These are phyloP conservation scores for Phengaris arion DNA, from an alignment of 2,888 invertebrate genomes.

Conservation along the genomic window DNA sequence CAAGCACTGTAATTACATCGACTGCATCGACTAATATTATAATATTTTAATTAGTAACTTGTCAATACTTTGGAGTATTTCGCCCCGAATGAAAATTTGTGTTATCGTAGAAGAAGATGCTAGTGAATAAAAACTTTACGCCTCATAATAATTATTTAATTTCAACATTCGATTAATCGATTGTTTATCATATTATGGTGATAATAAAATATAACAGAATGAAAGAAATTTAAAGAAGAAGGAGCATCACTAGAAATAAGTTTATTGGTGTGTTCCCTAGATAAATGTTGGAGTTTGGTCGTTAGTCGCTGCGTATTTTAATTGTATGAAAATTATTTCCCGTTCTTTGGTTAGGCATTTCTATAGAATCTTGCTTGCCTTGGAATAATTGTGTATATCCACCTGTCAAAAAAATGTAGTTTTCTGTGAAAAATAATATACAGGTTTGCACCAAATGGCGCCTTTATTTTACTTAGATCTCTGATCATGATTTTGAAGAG, in stretches of 20 bases:
- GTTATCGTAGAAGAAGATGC: no score
- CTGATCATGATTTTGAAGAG: neutral
- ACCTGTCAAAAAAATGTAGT: no score
- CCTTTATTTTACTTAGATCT: no score
- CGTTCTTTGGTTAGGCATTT: neutral
- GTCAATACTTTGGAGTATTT: no score
- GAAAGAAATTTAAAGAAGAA: neutral
- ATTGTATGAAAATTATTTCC: neutral
- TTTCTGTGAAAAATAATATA: neutral
- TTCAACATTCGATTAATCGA: neutral
- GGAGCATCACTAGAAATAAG: conserved; percentile 8
- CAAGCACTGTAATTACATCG: no score
- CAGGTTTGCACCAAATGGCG: neutral
- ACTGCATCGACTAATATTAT: no score
- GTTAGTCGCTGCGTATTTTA: neutral
- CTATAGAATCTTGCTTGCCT: neutral
- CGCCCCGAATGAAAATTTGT: no score
- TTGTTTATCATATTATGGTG: neutral
- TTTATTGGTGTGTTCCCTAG: conserved; percentile 11
- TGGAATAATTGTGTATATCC: neutral
- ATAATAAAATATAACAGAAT: neutral
- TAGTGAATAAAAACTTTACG: no score
- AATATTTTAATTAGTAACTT: no score
- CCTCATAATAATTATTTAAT: neutral
- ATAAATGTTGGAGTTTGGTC: neutral